Evolutionary conservation across 2,797 vertebrate species (phyloP), one percentile per base, ranked within the genome.

Genomic region (Remorina albescens): DNA sequence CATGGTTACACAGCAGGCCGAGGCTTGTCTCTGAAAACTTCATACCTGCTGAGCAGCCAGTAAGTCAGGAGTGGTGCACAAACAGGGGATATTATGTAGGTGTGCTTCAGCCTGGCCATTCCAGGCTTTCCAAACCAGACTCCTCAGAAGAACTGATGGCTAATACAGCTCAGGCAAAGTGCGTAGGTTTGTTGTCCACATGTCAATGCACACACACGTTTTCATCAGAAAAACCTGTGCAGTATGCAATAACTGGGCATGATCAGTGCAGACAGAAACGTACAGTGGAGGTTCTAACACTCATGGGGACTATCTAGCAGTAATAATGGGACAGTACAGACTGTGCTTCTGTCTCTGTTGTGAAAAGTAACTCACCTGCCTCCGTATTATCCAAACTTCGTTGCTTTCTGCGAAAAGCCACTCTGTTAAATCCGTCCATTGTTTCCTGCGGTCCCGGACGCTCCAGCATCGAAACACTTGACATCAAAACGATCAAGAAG

Each of bases 381-480:
- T 77, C 67, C 32, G 11, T 15, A 2, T 0, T 1, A 9, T 80
- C 85, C 58, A 85, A 15, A 51, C 68, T 81, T 1, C 4, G 74
- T 1, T 79, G 69, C 74, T 94, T 95, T 80, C 89, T 92, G 42
- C 94, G 88, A 62, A 95, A 89, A 26, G 95, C 94, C 39, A 91
- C 92, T 64, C 94, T 86, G 73, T 70, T 90, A 28, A 94, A 92
- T 67, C 91, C 83, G 1, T 92, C 93, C 93, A 94, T 94, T 62
- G 12, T 47, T 3, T 1, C 19, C 0, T n/a, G 30, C 25, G 13
- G 10, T 50, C 11, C 6, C 13, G 64, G 10, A 30, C 32, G 53
- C 49, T 92, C 90, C 77, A 86, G 83, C 93, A 94, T 92, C 18
- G 68, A 83, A 67, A 68, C 0, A 10, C 6, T 3, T 5, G 10